phyloP scores from a whole-genome alignment of 2,113 vertebrate species.

The Diadophis punctatus region DNA sequence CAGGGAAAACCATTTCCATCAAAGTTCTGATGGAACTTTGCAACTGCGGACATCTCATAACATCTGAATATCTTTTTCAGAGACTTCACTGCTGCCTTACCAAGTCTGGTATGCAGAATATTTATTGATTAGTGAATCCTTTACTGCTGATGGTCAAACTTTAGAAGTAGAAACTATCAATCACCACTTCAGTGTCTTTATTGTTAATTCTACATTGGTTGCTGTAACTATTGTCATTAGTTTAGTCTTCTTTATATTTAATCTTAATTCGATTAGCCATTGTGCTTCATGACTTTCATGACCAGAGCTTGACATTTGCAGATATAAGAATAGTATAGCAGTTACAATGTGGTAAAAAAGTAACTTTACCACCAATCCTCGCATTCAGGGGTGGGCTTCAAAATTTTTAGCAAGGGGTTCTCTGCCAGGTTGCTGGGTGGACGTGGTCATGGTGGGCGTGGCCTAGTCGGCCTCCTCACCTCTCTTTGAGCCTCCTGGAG shows the following conservation, averaged over 20 bases:
- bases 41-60: background rate
- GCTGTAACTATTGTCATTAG: background rate
- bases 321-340: background rate
- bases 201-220: background rate
- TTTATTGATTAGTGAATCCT: background rate
- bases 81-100: background rate
- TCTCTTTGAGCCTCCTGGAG: no score
- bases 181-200: background rate
- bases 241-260: background rate
- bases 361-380: background rate
- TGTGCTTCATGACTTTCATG: background rate
- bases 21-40: background rate
- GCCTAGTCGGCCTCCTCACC: no score
- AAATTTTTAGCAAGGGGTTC: no score
- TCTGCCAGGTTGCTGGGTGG: no score
- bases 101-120: background rate
- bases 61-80: background rate
- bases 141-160: background rate
- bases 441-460: no score
- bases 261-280: background rate
- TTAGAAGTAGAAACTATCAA: background rate
- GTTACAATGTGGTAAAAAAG: background rate
- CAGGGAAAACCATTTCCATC: background rate
- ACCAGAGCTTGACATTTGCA: background rate
- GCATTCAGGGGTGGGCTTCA: background rate